A percentile compares a stretch with the other conserved stretches of the same genome.
phyloP scores from a whole-genome alignment of 2,888 invertebrate genomes.

The Xanthorhoe designata region DNA sequence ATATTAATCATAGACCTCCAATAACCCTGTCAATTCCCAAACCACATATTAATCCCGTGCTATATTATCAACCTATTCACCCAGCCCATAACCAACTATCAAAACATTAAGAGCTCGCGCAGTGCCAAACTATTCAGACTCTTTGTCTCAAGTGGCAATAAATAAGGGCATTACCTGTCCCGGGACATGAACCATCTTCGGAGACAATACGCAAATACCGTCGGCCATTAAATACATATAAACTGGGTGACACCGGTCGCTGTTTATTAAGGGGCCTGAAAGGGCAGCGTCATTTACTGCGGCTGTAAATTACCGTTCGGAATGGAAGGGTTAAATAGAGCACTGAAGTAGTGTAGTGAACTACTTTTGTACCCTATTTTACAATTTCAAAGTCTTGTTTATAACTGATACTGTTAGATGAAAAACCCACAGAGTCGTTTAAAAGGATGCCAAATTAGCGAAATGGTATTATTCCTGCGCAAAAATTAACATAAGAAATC shows the following conservation, averaged over 20 bases:
- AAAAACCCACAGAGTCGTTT: neutral
- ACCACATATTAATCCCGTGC: neutral
- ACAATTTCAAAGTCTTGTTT: neutral
- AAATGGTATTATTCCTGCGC: neutral
- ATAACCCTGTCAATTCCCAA: neutral
- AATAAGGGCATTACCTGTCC: constrained; percentile 82
- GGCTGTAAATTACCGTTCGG: constrained; percentile 41
- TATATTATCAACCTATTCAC: constrained; percentile 32
- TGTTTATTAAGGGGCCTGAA: constrained; percentile 65
- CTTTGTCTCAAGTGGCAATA: constrained; percentile 79
- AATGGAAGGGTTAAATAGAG: constrained; percentile 32
- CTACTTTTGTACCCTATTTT: neutral
- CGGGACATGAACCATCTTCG: constrained; percentile 70
- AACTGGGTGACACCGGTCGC: constrained; percentile 67
- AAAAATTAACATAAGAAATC: too few species aligned
- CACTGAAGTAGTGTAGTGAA: constrained; percentile 13
- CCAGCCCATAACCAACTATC: constrained; percentile 60
- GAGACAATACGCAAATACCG: constrained; percentile 80
- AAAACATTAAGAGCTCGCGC: constrained; percentile 59
- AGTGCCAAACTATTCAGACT: constrained; percentile 61
- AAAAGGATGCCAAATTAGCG: too few species aligned
- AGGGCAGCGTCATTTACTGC: constrained; percentile 51
- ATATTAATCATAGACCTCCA: too few species aligned
- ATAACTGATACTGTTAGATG: neutral
- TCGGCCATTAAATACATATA: constrained; percentile 75